Evolutionary conservation across 1,140 invertebrate genomes (phyloP).

Genomic region (Pissodes strobi): DNA sequence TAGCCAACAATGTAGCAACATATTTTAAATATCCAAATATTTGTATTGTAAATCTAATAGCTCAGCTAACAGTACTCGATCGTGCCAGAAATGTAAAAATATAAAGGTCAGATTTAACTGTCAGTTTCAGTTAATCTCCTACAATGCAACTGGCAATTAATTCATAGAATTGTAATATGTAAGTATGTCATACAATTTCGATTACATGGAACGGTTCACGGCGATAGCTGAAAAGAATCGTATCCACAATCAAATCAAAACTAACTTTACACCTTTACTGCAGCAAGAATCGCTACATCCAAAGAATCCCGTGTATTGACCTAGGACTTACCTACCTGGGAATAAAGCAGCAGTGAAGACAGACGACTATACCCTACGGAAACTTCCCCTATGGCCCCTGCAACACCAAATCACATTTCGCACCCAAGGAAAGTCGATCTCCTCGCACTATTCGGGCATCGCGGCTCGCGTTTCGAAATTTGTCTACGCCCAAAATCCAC

Average conservation of each 20-base stretch:
- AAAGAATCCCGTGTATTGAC: constrained; percentile 1
- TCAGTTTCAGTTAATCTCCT: background rate
- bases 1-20: too few relatives aligned
- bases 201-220: background rate
- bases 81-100: too few relatives aligned
- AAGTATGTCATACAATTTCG: background rate
- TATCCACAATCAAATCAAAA: too few relatives aligned
- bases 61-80: too few relatives aligned
- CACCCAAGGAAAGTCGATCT: background rate
- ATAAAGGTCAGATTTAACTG: too few relatives aligned
- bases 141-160: background rate
- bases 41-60: too few relatives aligned
- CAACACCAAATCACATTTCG: constrained; percentile 4
- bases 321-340: constrained; percentile 18
- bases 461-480: background rate
- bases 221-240: background rate
- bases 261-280: too few relatives aligned
- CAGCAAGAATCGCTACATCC: background rate
- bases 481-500: constrained; percentile 11
- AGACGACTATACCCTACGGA: background rate
- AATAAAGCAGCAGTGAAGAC: background rate
- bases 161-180: background rate
- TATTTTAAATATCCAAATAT: too few relatives aligned
- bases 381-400: background rate
- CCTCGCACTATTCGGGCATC: constrained; percentile 1